A percentile compares a stretch with the other conserved stretches of the same genome.
Evolutionary conservation across 2,888 invertebrate species (phyloP).

Genomic region (Mactromeris polynyma): DNA sequence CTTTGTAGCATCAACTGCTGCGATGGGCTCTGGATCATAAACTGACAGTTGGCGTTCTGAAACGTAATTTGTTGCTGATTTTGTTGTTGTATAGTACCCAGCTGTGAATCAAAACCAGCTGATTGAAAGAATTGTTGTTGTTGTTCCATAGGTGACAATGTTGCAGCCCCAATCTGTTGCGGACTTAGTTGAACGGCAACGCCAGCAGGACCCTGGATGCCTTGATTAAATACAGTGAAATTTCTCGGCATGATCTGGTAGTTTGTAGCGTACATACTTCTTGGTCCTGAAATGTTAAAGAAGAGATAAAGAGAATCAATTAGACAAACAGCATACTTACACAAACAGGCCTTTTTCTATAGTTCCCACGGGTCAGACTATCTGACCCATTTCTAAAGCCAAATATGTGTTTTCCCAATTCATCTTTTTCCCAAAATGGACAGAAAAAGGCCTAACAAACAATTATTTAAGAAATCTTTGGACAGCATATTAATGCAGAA

Average conservation of each 20-base stretch:
- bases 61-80: constrained; percentile 60
- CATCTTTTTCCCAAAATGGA: no score
- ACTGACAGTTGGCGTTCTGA: constrained; percentile 63
- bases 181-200: constrained; percentile 66
- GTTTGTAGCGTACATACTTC: constrained; percentile 64
- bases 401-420: no score
- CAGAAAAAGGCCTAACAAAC: no score
- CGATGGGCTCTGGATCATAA: constrained; percentile 57
- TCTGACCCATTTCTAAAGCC: no score
- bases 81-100: constrained; percentile 51
- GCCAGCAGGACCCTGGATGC: constrained; percentile 53
- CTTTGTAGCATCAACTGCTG: constrained; percentile 64
- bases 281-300: constrained; percentile 15
- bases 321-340: no score
- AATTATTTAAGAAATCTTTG: no score
- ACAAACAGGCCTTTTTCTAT: no score
- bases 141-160: constrained; percentile 65
- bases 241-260: constrained; percentile 69
- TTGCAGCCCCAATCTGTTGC: constrained; percentile 60
- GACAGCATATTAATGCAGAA: no score
- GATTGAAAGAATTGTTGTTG: constrained; percentile 63
- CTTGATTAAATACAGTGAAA: constrained; percentile 62
- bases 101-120: constrained; percentile 55
- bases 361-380: no score
- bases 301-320: no score